Conservation (phyloP, 2,888 invertebrate species). For the Drosophila tripunctata region DNA sequence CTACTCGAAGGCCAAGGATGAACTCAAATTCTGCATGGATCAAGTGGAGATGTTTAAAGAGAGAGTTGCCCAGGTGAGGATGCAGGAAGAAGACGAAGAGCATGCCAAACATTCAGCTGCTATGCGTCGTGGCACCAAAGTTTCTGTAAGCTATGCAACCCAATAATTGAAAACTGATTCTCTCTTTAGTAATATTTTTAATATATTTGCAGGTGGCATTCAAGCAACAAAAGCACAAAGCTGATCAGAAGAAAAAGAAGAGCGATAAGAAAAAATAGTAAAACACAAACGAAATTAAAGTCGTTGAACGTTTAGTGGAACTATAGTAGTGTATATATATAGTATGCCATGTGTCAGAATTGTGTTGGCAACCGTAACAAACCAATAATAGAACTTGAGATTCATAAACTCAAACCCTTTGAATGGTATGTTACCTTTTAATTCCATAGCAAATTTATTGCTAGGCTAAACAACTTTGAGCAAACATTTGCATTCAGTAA, state of each 20-base stretch:
- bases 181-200: too few relatives aligned
- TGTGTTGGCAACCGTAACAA: conserved; percentile 1
- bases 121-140: background rate
- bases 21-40: conserved; percentile 24
- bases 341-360: background rate
- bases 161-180: too few relatives aligned
- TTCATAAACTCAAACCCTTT: background rate
- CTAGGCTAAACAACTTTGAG: conserved; percentile 8
- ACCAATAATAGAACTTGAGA: background rate
- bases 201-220: background rate
- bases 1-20: conserved; percentile 38
- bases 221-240: background rate
- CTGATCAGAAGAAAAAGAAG: background rate
- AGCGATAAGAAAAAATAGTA: background rate
- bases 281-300: background rate
- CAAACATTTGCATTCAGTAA: conserved; percentile 10
- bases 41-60: conserved; percentile 38
- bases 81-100: conserved; percentile 10
- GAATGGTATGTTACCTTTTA: background rate
- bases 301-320: background rate
- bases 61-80: conserved; percentile 26
- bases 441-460: background rate
- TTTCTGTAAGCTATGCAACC: background rate
- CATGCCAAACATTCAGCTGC: too few relatives aligned
- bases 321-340: background rate